Evolutionary conservation across 2,797 vertebrate genomes (phyloP).

Genomic region (Argya squamiceps): DNA sequence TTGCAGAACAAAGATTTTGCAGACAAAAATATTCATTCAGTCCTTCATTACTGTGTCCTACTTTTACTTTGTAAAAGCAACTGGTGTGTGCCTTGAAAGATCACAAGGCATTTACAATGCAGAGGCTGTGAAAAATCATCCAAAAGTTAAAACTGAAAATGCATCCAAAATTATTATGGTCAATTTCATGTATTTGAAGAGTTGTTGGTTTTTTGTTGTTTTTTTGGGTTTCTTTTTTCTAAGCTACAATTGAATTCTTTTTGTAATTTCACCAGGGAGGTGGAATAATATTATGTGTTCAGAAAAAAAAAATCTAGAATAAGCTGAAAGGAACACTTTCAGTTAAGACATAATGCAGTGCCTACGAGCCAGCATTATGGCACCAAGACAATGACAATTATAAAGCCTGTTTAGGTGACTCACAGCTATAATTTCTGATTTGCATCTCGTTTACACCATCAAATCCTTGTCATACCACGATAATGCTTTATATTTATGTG

Average conservation of each 20-base stretch:
- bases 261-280: neutral
- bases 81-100: neutral
- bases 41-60: neutral
- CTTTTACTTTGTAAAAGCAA: neutral
- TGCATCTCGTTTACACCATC: neutral
- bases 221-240: neutral
- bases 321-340: constrained; percentile 7
- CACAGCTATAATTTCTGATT: constrained; percentile 35
- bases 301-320: neutral
- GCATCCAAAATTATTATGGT: constrained; percentile 6
- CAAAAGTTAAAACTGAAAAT: constrained; percentile 1
- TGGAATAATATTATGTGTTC: neutral
- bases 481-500: constrained; percentile 10
- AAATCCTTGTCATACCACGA: neutral
- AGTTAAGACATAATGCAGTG: neutral
- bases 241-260: neutral
- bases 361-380: neutral
- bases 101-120: neutral
- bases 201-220: too few relatives aligned
- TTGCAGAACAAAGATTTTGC: neutral
- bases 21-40: neutral
- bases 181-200: neutral
- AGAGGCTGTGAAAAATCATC: neutral
- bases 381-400: constrained; percentile 36
- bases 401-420: constrained; percentile 29